Percentiles rank a stretch among this genome's conserved stretches.
phyloP scores from a whole-genome alignment of 1,140 invertebrate species.

The Macrobrachium nipponense region DNA sequence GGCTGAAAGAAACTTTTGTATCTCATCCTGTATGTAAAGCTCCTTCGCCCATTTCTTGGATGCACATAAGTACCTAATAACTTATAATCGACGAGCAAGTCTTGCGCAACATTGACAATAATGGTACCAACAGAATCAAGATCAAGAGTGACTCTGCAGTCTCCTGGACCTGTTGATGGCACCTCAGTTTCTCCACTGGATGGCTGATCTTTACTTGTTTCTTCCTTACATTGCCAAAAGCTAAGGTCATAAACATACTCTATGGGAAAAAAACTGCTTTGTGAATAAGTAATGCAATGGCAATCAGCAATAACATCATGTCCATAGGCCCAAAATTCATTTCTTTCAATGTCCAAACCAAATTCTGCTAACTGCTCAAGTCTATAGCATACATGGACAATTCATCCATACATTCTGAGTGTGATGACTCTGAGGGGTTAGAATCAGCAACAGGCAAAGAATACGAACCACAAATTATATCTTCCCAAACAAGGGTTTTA shows the following conservation, averaged over 20 bases:
- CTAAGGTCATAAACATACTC: slow-evolving; percentile 61
- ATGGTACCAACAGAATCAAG: slow-evolving; percentile 8
- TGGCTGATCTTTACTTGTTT: not conserved
- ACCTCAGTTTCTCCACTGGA: not conserved
- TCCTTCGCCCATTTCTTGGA: slow-evolving; percentile 2
- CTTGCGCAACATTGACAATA: slow-evolving; percentile 42
- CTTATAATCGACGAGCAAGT: slow-evolving; percentile 11
- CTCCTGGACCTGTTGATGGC: not conserved
- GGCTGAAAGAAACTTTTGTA: slow-evolving; percentile 37
- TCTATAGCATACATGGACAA: not conserved
- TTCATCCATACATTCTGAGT: not conserved
- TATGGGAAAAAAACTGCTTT: slow-evolving; percentile 46
- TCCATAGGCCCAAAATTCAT: slow-evolving; percentile 38
- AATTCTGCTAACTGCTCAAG: not conserved
- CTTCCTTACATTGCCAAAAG: slow-evolving; percentile 47
- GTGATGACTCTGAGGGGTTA: not conserved
- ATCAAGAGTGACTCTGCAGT: not conserved
- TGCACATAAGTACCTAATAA: slow-evolving; percentile 26
- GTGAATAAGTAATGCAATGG: slow-evolving; percentile 25
- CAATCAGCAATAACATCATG: slow-evolving; percentile 4
- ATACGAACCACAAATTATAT: slow-evolving; percentile 5
- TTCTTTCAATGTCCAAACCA: slow-evolving; percentile 22
- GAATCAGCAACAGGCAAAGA: not conserved
- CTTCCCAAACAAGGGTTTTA: not conserved
- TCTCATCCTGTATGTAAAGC: slow-evolving; percentile 49